These are phyloP conservation scores for Erebia ligea DNA, from an alignment of 2,888 invertebrate genomes.

Conservation along the genomic window DNA sequence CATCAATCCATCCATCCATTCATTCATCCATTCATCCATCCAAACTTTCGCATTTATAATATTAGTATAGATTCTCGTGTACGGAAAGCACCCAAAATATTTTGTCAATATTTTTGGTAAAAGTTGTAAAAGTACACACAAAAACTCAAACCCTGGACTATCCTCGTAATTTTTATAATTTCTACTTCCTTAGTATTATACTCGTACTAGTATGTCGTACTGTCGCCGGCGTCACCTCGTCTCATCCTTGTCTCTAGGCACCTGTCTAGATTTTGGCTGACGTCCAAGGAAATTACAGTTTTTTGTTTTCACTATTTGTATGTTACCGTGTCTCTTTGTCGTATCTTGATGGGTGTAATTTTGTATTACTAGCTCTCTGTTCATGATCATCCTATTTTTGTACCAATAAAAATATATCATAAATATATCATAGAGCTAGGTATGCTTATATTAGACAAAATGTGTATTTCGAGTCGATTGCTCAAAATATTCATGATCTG, in stretches of 20 bases:
- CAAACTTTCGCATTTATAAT: no score
- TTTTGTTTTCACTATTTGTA: slow-evolving; percentile 40
- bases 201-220: not conserved
- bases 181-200: not conserved
- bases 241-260: slow-evolving; percentile 41
- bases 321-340: slow-evolving; percentile 42
- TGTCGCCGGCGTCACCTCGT: slow-evolving; percentile 33
- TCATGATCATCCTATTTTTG: slow-evolving; percentile 10
- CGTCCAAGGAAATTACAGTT: slow-evolving; percentile 38
- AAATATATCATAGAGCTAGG: no score
- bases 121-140: not conserved
- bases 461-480: no score
- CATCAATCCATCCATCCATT: no score
- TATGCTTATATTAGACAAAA: not conserved
- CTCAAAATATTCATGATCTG: not conserved
- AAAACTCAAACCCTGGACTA: not conserved
- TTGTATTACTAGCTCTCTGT: slow-evolving; percentile 2
- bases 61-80: no score
- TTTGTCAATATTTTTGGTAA: no score
- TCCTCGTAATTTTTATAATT: not conserved
- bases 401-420: slow-evolving; percentile 2
- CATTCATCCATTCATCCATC: no score
- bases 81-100: no score
- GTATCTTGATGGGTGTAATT: not conserved
- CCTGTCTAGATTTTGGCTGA: slow-evolving; percentile 43